Percentiles rank a stretch among this genome's conserved stretches.
phyloP scores from a whole-genome alignment of 2,113 vertebrate species.

The Smithornis capensis region DNA sequence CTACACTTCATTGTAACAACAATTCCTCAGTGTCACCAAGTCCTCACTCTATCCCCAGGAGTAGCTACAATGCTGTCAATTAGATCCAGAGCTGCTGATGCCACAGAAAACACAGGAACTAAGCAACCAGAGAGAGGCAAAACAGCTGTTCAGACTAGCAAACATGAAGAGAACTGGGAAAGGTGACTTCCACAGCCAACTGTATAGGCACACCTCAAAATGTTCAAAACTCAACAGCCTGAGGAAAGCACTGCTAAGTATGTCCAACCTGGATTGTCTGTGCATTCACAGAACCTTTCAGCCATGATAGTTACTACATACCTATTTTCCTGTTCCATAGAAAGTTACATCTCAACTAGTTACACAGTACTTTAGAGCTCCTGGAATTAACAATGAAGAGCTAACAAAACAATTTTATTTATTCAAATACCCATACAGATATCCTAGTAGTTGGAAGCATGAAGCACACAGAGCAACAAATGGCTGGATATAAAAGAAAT shows the following conservation, averaged over 20 bases:
- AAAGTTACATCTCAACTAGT: not conserved
- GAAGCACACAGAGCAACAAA: not conserved
- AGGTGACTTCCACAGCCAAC: not conserved
- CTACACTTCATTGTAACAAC: not conserved
- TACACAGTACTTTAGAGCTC: not conserved
- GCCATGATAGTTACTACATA: not conserved
- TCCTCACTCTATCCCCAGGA: not conserved
- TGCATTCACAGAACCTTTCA: not conserved
- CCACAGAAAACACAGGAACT: not conserved
- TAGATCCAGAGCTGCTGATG: not conserved
- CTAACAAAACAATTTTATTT: not conserved
- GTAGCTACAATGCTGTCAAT: not conserved
- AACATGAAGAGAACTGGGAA: not conserved
- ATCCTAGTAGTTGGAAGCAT: not conserved
- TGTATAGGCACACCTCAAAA: not conserved
- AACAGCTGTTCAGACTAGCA: not conserved
- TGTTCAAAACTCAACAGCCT: not conserved
- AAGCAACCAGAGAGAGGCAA: not conserved
- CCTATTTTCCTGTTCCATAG: not conserved
- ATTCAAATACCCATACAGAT: not conserved
- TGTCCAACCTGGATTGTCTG: not conserved
- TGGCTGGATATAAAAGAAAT: not conserved
- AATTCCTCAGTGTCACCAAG: not conserved
- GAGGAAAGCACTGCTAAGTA: not conserved
- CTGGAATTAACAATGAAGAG: not conserved